These are phyloP conservation scores for Pristionchus mayeri DNA, from an alignment of 2,888 invertebrate species.

Conservation along the genomic window DNA sequence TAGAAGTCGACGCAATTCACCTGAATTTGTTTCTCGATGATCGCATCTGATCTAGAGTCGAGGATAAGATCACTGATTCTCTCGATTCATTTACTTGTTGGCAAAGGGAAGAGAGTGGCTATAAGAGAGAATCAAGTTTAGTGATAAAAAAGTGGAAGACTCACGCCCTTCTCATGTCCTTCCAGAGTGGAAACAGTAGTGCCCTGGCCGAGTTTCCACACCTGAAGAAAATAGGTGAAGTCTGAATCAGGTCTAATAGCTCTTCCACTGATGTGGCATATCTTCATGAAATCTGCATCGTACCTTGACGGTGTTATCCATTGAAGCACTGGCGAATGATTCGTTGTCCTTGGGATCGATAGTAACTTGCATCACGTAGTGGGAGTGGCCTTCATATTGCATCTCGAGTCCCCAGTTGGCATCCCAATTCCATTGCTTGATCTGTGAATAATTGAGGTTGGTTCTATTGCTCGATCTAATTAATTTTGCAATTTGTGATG, in stretches of 20 bases:
- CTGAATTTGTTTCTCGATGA: slow-evolving; percentile 47
- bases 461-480: no score
- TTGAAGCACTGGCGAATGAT: slow-evolving; percentile 97
- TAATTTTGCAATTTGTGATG: no score
- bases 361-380: slow-evolving; percentile 99
- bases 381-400: slow-evolving; percentile 96
- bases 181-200: slow-evolving; percentile 98
- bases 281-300: no score
- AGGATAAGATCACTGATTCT: no score
- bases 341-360: slow-evolving; percentile 99
- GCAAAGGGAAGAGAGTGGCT: no score
- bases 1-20: slow-evolving; percentile 99
- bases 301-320: slow-evolving; percentile 94
- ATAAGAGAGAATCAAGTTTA: no score
- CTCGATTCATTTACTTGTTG: no score
- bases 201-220: slow-evolving; percentile 97
- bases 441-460: slow-evolving; percentile 79
- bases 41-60: background rate
- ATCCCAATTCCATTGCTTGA: slow-evolving; percentile 99
- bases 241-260: no score
- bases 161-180: slow-evolving; percentile 93
- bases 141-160: slow-evolving; percentile 38
- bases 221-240: no score
- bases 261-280: no score
- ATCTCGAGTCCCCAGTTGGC: slow-evolving; percentile 98